A percentile compares a stretch with the other conserved stretches of the same genome.
These are phyloP conservation scores for Oryzias javanicus DNA, from an alignment of 2,113 vertebrate genomes.

Conservation along the genomic window DNA sequence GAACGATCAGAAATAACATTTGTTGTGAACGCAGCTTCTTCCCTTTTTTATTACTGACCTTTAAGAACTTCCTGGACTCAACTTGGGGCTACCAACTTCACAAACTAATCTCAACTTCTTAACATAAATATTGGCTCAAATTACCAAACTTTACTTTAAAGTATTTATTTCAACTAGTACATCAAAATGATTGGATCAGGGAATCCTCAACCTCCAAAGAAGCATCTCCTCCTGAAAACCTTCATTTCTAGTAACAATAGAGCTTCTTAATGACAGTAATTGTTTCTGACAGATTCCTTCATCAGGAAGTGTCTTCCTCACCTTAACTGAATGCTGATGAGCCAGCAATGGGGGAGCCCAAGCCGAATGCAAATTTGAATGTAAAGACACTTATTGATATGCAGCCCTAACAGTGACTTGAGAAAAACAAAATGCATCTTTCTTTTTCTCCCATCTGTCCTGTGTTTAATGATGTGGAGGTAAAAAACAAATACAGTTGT, in stretches of 20 bases:
- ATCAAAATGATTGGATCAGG: neutral
- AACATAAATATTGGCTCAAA: too few relatives aligned
- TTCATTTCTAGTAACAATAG: constrained; percentile 25
- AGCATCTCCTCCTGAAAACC: constrained; percentile 18
- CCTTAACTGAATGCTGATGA: constrained; percentile 65
- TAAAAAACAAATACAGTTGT: constrained; percentile 50
- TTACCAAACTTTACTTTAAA: neutral
- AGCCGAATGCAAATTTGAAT: constrained; percentile 56
- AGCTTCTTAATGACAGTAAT: constrained; percentile 45
- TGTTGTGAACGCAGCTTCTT: too few relatives aligned
- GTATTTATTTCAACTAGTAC: neutral
- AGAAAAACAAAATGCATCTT: constrained; percentile 63
- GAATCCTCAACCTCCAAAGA: constrained; percentile 3
- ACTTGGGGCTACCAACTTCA: too few relatives aligned
- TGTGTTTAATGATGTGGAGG: constrained; percentile 56
- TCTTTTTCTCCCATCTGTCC: constrained; percentile 17
- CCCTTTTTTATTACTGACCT: too few relatives aligned
- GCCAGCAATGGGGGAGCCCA: constrained; percentile 42
- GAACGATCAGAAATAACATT: too few relatives aligned
- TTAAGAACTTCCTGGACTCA: too few relatives aligned
- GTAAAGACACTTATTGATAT: constrained; percentile 63
- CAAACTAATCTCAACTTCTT: too few relatives aligned
- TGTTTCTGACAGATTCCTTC: constrained; percentile 58
- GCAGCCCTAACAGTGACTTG: constrained; percentile 55
- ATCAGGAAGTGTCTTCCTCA: constrained; percentile 54